Evolutionary conservation across 2,797 vertebrate genomes (phyloP).

Genomic region (Saguinus oedipus): DNA sequence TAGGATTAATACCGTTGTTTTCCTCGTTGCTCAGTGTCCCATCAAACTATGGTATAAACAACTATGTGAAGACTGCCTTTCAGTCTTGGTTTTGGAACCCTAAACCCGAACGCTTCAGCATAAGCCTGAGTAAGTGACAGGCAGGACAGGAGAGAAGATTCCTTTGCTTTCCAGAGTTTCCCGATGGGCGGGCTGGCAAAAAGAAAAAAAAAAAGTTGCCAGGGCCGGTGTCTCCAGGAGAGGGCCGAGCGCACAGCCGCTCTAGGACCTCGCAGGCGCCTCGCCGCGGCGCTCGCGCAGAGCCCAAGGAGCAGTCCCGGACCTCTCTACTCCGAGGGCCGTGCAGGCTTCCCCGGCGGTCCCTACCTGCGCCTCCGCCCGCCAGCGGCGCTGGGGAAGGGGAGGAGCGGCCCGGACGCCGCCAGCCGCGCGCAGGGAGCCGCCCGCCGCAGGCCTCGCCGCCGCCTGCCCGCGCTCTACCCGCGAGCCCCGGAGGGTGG

Average conservation of each 20-base stretch:
- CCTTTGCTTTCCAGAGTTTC: neutral
- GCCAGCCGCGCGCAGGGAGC: neutral
- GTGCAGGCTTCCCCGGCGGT: neutral
- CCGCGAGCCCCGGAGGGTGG: conserved; percentile 49
- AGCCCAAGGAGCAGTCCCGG: neutral
- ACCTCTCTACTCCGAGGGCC: neutral
- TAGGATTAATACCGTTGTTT: neutral
- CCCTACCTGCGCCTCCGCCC: conserved; percentile 42
- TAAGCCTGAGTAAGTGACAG: neutral
- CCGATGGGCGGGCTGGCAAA: neutral
- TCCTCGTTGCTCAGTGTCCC: neutral
- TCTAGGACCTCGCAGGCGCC: conserved; percentile 65
- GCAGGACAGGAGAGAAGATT: neutral
- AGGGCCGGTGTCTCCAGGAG: neutral
- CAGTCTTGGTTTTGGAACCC: neutral
- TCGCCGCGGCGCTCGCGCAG: neutral
- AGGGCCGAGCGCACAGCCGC: neutral
- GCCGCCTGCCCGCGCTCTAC: neutral
- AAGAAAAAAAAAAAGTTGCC: conserved; percentile 47
- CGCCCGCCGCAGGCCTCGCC: conserved; percentile 37
- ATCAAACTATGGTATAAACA: neutral
- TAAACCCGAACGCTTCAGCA: neutral
- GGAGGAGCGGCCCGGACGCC: conserved; percentile 4
- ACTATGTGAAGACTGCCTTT: neutral
- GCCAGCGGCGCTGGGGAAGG: neutral